Evolutionary conservation across 1,140 invertebrate species (phyloP).

Genomic region (Formica exsecta): DNA sequence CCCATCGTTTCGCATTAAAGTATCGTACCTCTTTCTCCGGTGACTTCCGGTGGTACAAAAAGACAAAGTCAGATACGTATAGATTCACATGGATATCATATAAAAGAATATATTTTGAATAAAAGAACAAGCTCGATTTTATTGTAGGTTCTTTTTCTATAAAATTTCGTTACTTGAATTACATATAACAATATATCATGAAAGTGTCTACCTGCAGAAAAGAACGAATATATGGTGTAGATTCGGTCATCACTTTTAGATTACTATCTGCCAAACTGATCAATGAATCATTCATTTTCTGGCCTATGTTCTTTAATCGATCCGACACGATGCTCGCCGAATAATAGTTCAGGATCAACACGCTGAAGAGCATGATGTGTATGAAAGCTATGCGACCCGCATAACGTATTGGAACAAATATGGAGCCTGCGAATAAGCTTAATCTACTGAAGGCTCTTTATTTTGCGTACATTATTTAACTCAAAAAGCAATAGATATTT

Average conservation of each 20-base stretch:
- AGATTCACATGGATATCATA: not conserved
- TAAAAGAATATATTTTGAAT: not conserved
- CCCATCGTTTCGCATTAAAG: constrained; percentile 70
- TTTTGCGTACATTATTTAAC: not conserved
- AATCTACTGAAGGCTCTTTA: not conserved
- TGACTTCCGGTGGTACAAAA: constrained; percentile 32
- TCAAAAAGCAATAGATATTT: not conserved
- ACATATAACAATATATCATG: not conserved
- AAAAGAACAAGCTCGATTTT: not conserved
- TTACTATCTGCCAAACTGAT: constrained; percentile 59
- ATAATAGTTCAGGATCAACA: constrained; percentile 74
- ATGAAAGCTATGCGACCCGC: constrained; percentile 70
- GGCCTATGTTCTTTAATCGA: constrained; percentile 61
- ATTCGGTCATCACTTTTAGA: constrained; percentile 63
- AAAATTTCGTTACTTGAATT: not conserved
- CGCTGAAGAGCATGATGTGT: constrained; percentile 64
- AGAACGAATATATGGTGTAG: constrained; percentile 62
- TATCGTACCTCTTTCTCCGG: constrained; percentile 66
- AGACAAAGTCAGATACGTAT: not conserved
- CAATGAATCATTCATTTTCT: constrained; percentile 75
- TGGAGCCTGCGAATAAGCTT: constrained; percentile 46
- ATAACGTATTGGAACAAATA: constrained; percentile 52
- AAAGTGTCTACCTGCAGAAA: constrained; percentile 62
- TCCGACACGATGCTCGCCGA: constrained; percentile 73
- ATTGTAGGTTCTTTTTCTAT: not conserved